Percentiles rank a stretch among this genome's conserved stretches.
Conservation (phyloP, 2,113 vertebrate species). For the Myocastor coypus region DNA sequence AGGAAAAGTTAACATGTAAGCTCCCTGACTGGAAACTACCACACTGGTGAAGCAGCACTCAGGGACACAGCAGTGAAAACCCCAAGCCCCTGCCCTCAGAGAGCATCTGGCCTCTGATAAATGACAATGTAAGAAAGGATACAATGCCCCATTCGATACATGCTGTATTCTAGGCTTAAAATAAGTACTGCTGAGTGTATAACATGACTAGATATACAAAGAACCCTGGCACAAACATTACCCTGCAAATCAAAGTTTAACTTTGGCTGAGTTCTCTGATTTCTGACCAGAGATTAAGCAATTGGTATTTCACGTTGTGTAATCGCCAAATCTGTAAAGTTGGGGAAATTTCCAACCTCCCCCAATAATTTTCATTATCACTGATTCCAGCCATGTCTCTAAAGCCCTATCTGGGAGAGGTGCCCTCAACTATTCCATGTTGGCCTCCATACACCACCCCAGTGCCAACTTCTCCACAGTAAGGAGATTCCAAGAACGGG, state of each 20-base stretch:
- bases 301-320: neutral
- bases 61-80: neutral
- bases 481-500: neutral
- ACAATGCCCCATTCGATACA: neutral
- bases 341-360: neutral
- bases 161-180: conserved; percentile 1
- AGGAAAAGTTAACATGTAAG: neutral
- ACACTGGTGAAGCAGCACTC: neutral
- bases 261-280: neutral
- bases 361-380: neutral
- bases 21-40: no score
- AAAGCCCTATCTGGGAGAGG: neutral
- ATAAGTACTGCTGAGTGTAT: neutral
- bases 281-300: neutral
- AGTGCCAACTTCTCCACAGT: neutral
- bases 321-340: neutral
- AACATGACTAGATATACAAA: neutral
- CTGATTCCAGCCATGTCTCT: neutral
- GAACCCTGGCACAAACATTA: neutral
- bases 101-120: neutral
- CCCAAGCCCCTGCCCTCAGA: neutral
- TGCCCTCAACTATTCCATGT: neutral
- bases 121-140: neutral
- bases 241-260: neutral
- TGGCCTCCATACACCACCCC: neutral